Percentiles rank a stretch among this genome's conserved stretches.
These are phyloP conservation scores for Tinamus major DNA, from an alignment of 2,797 vertebrate genomes.

Conservation along the genomic window DNA sequence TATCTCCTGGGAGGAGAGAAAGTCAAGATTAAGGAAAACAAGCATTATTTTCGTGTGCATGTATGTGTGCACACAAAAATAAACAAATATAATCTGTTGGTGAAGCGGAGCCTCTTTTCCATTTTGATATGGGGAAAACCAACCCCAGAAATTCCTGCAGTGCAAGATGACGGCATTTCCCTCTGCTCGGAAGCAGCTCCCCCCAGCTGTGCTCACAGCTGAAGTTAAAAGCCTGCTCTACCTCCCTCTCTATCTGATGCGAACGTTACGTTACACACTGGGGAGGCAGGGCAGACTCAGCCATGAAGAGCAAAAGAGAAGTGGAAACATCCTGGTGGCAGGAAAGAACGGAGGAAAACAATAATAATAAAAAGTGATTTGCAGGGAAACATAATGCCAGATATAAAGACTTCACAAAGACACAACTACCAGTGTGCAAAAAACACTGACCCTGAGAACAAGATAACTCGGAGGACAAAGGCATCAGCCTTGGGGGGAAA, in stretches of 20 bases:
- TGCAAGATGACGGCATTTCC: conserved; percentile 46
- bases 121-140: conserved; percentile 64
- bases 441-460: conserved; percentile 14
- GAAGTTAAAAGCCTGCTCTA: conserved; percentile 65
- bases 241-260: conserved; percentile 52
- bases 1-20: neutral
- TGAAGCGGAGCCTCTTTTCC: neutral
- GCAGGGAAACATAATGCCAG: conserved; percentile 13
- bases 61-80: accelerated
- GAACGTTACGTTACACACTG: conserved; percentile 45
- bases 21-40: conserved; percentile 28
- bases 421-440: neutral
- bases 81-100: neutral
- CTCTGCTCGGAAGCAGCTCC: conserved; percentile 19
- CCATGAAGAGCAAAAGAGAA: conserved; percentile 37
- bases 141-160: conserved; percentile 56
- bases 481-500: neutral
- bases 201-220: conserved; percentile 14
- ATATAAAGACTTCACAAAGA: conserved; percentile 38
- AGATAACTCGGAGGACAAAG: neutral
- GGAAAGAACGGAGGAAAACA: neutral
- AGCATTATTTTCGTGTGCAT: neutral
- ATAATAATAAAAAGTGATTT: neutral
- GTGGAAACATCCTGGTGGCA: conserved; percentile 30
- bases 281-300: conserved; percentile 11